Evolutionary conservation across 2,113 vertebrate genomes (phyloP).

Genomic region (Coptodon bakossiorum): DNA sequence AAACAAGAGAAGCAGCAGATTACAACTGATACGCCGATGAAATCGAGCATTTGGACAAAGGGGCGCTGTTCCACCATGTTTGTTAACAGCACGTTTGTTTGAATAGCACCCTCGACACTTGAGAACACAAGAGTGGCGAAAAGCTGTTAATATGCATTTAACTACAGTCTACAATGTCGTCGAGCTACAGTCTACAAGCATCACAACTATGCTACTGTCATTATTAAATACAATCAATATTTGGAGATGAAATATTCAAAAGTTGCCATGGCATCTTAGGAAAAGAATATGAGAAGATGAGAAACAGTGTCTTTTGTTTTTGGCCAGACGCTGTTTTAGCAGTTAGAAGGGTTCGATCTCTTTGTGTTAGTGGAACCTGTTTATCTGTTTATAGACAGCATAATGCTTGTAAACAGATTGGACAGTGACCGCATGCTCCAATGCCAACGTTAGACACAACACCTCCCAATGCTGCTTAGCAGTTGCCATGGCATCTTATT

Average conservation of each 20-base stretch:
- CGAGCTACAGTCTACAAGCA: constrained; percentile 59
- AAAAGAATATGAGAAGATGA: not conserved
- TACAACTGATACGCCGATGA: not conserved
- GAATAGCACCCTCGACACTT: constrained; percentile 60
- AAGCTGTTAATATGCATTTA: constrained; percentile 60
- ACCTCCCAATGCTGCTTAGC: constrained; percentile 61
- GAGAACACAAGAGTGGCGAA: constrained; percentile 48
- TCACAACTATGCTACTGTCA: constrained; percentile 59
- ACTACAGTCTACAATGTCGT: constrained; percentile 55
- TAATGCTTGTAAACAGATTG: constrained; percentile 56
- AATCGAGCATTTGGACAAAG: constrained; percentile 30
- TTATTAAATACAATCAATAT: constrained; percentile 44
- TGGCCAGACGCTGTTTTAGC: constrained; percentile 45
- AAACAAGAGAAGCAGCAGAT: constrained; percentile 44
- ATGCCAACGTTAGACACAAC: constrained; percentile 52
- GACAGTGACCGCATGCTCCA: constrained; percentile 51
- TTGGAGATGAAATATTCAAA: constrained; percentile 63
- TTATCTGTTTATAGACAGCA: constrained; percentile 50
- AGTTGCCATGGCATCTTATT: constrained; percentile 77
- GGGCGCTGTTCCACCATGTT: constrained; percentile 37
- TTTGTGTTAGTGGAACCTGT: constrained; percentile 31
- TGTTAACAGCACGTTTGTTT: constrained; percentile 48
- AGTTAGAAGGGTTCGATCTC: constrained; percentile 37
- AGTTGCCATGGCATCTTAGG: constrained; percentile 73
- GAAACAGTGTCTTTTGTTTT: constrained; percentile 42